These are phyloP conservation scores for Beroe ovata DNA, from an alignment of 37 sponge, comb jelly and placozoan species.

Conservation along the genomic window DNA sequence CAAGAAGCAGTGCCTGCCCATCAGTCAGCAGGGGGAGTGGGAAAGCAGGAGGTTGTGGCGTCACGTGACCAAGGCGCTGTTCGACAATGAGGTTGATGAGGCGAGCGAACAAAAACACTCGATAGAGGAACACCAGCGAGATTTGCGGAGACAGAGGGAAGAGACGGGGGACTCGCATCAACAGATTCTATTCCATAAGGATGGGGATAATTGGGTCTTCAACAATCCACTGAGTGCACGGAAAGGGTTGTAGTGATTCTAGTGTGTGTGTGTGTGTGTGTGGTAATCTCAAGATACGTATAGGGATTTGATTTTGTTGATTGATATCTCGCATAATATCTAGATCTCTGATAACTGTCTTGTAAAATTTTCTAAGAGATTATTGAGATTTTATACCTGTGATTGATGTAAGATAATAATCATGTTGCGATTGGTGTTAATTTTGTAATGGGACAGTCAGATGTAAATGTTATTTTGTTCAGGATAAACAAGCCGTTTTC, in stretches of 20 bases:
- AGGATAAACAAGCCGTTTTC: no score
- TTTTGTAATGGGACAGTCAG: not conserved
- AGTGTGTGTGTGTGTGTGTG: no score
- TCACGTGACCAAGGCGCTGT: conserved; percentile 80
- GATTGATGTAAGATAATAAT: not conserved
- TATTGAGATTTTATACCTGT: not conserved
- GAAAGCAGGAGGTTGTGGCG: conserved; percentile 86
- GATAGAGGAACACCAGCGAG: conserved; percentile 66
- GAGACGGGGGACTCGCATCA: conserved; percentile 54
- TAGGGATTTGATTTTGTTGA: not conserved
- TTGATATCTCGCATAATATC: not conserved
- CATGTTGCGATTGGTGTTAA: not conserved
- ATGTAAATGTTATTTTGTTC: not conserved
- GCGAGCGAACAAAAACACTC: conserved; percentile 89
- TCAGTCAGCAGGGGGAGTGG: conserved; percentile 73
- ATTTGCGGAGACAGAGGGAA: conserved; percentile 33
- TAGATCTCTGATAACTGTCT: not conserved
- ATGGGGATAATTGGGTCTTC: conserved; percentile 57
- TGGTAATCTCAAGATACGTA: no score
- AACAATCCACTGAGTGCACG: conserved; percentile 5
- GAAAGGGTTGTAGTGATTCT: conserved; percentile 55
- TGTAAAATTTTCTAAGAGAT: not conserved
- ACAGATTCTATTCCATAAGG: conserved; percentile 43
- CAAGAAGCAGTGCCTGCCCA: conserved; percentile 81
- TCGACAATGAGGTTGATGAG: conserved; percentile 73